Conservation (phyloP, 1,140 invertebrate genomes). For the Euura saliciscinereae region DNA sequence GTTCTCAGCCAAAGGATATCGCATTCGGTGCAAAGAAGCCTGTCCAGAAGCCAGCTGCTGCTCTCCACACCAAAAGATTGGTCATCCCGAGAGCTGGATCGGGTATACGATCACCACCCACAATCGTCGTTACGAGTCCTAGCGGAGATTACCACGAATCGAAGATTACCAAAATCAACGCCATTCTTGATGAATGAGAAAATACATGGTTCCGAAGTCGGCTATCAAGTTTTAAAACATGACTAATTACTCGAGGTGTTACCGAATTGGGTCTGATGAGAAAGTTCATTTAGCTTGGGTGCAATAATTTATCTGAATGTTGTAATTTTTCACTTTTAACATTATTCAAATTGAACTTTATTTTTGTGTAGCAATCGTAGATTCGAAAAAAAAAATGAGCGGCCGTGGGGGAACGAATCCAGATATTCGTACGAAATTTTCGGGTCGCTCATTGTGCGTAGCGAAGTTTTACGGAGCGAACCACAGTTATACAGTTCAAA, state of each 20-base stretch:
- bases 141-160: not conserved
- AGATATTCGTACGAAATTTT: too few relatives aligned
- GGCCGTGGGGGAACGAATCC: too few relatives aligned
- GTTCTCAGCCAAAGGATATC: not conserved
- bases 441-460: too few relatives aligned
- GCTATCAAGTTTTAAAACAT: constrained; percentile 35
- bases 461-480: too few relatives aligned
- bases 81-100: not conserved
- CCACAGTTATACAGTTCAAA: too few relatives aligned
- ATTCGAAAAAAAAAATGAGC: too few relatives aligned
- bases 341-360: too few relatives aligned
- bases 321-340: too few relatives aligned
- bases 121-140: not conserved
- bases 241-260: constrained; percentile 32
- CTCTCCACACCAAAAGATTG: not conserved
- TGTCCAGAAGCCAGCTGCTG: not conserved
- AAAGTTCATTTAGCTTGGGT: too few relatives aligned
- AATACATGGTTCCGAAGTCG: constrained; percentile 41
- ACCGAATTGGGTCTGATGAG: not conserved
- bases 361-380: too few relatives aligned
- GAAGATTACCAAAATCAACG: not conserved
- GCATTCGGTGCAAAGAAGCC: not conserved
- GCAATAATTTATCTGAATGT: too few relatives aligned
- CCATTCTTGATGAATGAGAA: constrained; percentile 16
- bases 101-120: not conserved